Percentiles rank a stretch among this genome's conserved stretches.
Evolutionary conservation across 1,140 invertebrate genomes (phyloP).

Genomic region (Drosophila varians): DNA sequence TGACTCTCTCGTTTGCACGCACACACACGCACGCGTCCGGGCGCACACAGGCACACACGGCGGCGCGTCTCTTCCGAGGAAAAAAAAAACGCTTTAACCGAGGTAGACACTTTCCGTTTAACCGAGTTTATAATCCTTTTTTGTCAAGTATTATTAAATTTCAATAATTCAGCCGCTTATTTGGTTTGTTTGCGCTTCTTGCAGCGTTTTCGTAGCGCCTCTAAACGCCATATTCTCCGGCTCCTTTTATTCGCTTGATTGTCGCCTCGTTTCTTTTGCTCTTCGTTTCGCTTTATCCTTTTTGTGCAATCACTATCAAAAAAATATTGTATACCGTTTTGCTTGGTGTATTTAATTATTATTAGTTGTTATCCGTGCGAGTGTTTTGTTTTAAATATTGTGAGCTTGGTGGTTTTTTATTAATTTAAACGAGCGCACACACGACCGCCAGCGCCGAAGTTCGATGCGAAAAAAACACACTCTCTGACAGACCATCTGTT

Average conservation of each 20-base stretch:
- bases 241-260: conserved; percentile 7
- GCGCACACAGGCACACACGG: conserved; percentile 10
- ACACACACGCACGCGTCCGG: conserved; percentile 2
- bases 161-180: not conserved
- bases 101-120: conserved; percentile 1
- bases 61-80: conserved; percentile 17
- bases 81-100: conserved; percentile 3
- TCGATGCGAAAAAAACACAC: not conserved
- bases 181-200: not conserved
- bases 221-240: conserved; percentile 5
- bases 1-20: conserved; percentile 27
- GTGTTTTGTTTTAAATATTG: not conserved
- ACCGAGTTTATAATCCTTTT: not conserved
- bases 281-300: conserved; percentile 2
- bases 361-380: not conserved
- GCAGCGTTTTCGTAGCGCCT: conserved; percentile 1
- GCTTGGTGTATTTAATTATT: not conserved
- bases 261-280: conserved; percentile 17
- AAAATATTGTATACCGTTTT: conserved; percentile 16
- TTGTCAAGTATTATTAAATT: not conserved
- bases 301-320: conserved; percentile 27
- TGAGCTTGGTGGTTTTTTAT: not conserved
- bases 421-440: not conserved
- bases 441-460: conserved; percentile 1
- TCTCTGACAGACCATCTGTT: not conserved